Conservation (phyloP, 2,888 invertebrate genomes). For the Sisyra nigra region DNA sequence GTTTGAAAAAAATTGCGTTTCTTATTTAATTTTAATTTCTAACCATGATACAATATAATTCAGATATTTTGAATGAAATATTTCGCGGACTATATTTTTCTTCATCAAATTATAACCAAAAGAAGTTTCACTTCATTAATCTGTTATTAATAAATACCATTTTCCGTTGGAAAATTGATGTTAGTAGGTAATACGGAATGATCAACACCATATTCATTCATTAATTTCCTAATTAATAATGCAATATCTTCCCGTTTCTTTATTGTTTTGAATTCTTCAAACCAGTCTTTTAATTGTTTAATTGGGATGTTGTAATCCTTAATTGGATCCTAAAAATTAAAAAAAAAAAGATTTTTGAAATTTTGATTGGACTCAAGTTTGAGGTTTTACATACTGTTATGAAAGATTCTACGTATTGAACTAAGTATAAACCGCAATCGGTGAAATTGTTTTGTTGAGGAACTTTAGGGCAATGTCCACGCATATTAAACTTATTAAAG, state of each 20-base stretch:
- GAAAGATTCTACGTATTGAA: conserved; percentile 95
- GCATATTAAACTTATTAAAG: conserved; percentile 71
- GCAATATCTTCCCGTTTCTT: conserved; percentile 79
- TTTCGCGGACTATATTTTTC: too few relatives aligned
- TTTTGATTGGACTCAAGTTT: neutral
- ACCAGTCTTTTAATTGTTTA: conserved; percentile 70
- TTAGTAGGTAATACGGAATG: conserved; percentile 46
- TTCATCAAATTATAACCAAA: too few relatives aligned
- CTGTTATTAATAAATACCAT: too few relatives aligned
- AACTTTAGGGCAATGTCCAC: conserved; percentile 75
- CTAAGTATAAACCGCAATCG: conserved; percentile 89
- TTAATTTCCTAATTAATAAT: conserved; percentile 54
- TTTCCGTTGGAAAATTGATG: conserved; percentile 58
- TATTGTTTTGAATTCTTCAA: conserved; percentile 66
- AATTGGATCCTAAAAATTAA: conserved; percentile 64
- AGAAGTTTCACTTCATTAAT: conserved; percentile 12
- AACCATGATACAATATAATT: too few relatives aligned
- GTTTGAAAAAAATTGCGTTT: too few relatives aligned
- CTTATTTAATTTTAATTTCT: too few relatives aligned
- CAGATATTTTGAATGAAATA: too few relatives aligned
- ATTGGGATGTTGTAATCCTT: conserved; percentile 70
- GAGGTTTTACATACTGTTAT: conserved; percentile 46
- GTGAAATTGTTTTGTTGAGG: conserved; percentile 97
- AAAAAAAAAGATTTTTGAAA: conserved; percentile 9
- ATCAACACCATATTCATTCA: conserved; percentile 55